Evolutionary conservation across 23 tunicate genomes (phyloP), one percentile per base, ranked within the genome.

Genomic region (Ciona savignyi): DNA sequence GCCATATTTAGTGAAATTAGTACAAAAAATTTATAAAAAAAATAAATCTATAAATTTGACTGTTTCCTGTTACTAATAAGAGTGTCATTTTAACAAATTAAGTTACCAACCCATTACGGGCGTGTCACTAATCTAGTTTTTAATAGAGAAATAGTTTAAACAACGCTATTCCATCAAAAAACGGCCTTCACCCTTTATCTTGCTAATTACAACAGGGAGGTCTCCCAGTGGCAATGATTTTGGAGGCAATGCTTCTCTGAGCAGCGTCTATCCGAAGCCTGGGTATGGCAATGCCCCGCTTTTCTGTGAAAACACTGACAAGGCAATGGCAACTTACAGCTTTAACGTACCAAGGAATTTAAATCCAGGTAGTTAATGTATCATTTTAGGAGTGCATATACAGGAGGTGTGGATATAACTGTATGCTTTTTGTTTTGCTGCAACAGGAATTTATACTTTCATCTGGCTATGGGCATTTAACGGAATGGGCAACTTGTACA

Each of bases 381-480:
- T n/a, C n/a, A n/a, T n/a, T n/a, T n/a, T n/a, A n/a, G n/a, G n/a
- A n/a, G n/a, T n/a, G n/a, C n/a, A n/a, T n/a, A n/a, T n/a, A n/a
- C n/a, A 42, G 56, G 56, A 42, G 9, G 15, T 15, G 56, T 42
- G 9, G 9, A 6, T 42, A 42, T 42, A 42, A 42, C 15, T 42
- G 56, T 6, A 42, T 42, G 56, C 56, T 42, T 15, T 42, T 42
- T 42, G 56, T 42, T 42, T n/a, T 42, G 15, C 56, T 42, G 15
- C 56, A 42, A 42, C 75, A 88, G 98, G 98, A 48, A 32, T 67
- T 1, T 86, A 93, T 78, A 93, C 93, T 23, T 93, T 93, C 76
- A 65, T 86, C 30, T 93, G 98, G 98, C 9, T 77, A 29, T 93
- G 98, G 98, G 77, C 98, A 22, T 93, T 93, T 81, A 86, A 86